phyloP scores from a whole-genome alignment of 1,140 invertebrate species.

The Hesperophylax magnus region DNA sequence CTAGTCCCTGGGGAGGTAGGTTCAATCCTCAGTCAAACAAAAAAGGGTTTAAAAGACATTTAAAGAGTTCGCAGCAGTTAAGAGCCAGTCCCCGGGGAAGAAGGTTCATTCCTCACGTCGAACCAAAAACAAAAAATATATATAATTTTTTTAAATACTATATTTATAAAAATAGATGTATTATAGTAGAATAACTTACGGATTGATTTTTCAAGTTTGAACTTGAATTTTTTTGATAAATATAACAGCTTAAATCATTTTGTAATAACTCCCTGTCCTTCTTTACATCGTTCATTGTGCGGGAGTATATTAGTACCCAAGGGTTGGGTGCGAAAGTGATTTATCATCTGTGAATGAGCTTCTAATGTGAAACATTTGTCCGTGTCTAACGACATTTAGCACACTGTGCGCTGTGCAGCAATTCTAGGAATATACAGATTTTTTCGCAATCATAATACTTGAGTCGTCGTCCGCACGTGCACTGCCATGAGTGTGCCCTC shows the following conservation, averaged over 20 bases:
- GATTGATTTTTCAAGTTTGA: no score
- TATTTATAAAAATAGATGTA: no score
- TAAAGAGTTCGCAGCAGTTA: no score
- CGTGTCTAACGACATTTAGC: conserved; percentile 41
- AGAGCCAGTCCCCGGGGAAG: no score
- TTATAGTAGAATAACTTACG: no score
- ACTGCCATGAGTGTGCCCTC: no score
- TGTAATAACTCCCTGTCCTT: not conserved
- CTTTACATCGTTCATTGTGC: not conserved
- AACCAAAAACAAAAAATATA: no score
- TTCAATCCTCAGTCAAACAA: no score
- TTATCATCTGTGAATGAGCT: conserved; percentile 48
- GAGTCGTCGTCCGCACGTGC: not conserved
- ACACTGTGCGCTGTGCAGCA: not conserved
- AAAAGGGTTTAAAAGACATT: no score
- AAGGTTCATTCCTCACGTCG: no score
- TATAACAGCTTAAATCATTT: not conserved
- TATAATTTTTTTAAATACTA: no score
- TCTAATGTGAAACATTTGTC: conserved; percentile 48
- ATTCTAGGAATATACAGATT: not conserved
- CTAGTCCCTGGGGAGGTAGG: no score
- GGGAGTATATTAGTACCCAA: not conserved
- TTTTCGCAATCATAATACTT: not conserved
- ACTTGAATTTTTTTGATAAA: conserved; percentile 7
- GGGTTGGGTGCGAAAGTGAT: conserved; percentile 28